Percentiles rank a stretch among this genome's conserved stretches.
phyloP scores from a whole-genome alignment of 2,888 invertebrate species.

The Herminia tarsipennalis region DNA sequence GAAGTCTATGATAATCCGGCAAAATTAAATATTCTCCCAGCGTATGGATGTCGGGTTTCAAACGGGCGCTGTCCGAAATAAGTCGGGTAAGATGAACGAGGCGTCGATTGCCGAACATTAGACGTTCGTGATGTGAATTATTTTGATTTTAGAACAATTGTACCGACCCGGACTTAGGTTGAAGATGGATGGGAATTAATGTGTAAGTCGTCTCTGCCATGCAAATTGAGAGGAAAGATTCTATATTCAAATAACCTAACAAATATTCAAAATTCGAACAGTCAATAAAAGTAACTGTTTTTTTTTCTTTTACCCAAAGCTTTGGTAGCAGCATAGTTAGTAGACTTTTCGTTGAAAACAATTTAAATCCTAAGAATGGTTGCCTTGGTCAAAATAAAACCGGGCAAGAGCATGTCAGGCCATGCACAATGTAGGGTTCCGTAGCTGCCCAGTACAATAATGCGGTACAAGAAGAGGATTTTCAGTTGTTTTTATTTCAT shows the following conservation, averaged over 20 bases:
- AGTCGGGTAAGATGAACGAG: constrained; percentile 64
- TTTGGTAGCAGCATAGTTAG: too few relatives aligned
- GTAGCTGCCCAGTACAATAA: too few relatives aligned
- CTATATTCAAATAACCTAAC: neutral
- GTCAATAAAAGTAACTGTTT: too few relatives aligned
- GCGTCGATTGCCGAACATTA: constrained; percentile 73
- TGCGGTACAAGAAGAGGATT: too few relatives aligned
- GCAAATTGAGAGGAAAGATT: neutral
- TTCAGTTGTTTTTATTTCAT: too few relatives aligned
- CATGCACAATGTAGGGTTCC: too few relatives aligned
- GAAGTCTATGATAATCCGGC: constrained; percentile 42
- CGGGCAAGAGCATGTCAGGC: too few relatives aligned
- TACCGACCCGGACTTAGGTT: constrained; percentile 62
- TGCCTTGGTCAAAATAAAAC: too few relatives aligned
- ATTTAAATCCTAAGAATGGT: too few relatives aligned
- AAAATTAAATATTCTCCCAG: constrained; percentile 57
- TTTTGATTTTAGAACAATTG: constrained; percentile 49
- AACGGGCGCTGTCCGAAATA: constrained; percentile 67
- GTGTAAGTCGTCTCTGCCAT: neutral
- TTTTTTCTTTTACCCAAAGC: too few relatives aligned
- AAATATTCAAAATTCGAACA: too few relatives aligned
- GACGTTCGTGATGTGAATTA: constrained; percentile 65
- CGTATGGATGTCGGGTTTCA: constrained; percentile 61
- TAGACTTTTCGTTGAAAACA: too few relatives aligned
- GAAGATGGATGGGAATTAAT: constrained; percentile 24